phyloP scores from a whole-genome alignment of 2,797 vertebrate genomes.

The Smutsia temminckii region DNA sequence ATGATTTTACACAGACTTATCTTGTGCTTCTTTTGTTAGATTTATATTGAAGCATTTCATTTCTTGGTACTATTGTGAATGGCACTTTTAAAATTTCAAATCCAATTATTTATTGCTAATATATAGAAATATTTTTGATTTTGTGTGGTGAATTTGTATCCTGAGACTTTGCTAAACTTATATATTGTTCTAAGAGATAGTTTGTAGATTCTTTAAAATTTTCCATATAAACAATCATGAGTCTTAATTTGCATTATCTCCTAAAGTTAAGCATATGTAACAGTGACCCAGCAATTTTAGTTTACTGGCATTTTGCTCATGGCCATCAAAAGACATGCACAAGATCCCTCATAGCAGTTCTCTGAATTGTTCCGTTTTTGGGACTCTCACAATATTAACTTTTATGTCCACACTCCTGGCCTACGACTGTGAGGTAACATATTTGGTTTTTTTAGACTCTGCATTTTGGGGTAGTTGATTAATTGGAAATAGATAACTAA shows the following conservation, averaged over 20 bases:
- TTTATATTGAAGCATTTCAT: not conserved
- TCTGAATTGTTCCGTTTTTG: too few relatives aligned
- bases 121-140: not conserved
- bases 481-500: too few relatives aligned
- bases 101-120: not conserved
- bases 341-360: not conserved
- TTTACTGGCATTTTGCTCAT: not conserved
- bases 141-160: not conserved
- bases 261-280: not conserved
- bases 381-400: too few relatives aligned
- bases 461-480: too few relatives aligned
- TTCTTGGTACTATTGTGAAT: not conserved
- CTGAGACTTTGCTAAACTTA: not conserved
- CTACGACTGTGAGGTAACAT: too few relatives aligned
- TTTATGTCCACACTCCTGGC: too few relatives aligned
- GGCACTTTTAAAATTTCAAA: not conserved
- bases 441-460: too few relatives aligned
- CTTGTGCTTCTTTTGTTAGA: not conserved
- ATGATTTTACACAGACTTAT: not conserved
- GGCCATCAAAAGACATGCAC: not conserved
- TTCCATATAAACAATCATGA: not conserved
- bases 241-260: not conserved
- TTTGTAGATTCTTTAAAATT: not conserved
- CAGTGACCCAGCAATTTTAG: not conserved
- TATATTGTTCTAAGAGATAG: not conserved